Percentiles rank a stretch among this genome's conserved stretches.
phyloP scores from a whole-genome alignment of 2,888 invertebrate genomes.

The Drosophila mimetica region DNA sequence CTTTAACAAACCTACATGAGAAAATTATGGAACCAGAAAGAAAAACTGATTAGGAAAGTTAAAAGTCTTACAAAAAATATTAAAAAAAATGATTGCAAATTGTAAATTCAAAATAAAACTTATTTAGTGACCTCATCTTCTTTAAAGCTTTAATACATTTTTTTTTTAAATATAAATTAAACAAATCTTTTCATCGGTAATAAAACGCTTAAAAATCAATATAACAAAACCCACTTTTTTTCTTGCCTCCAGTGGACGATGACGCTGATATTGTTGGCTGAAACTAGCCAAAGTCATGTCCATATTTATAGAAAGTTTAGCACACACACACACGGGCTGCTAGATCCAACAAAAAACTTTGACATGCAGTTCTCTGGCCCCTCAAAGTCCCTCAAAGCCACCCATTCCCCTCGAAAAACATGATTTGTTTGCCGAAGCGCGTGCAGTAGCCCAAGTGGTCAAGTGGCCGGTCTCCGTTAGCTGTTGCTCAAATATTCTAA shows the following conservation, averaged over 20 bases:
- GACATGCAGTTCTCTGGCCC: constrained; percentile 28
- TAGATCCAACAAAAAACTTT: constrained; percentile 66
- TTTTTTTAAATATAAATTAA: no score
- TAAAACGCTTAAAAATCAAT: not conserved
- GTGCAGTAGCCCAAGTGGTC: constrained; percentile 71
- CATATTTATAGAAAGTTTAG: constrained; percentile 74
- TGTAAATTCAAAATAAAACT: no score
- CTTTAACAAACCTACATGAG: not conserved
- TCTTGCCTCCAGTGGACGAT: not conserved
- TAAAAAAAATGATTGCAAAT: no score
- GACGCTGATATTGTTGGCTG: constrained; percentile 23
- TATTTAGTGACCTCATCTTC: no score
- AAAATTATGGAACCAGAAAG: rapidly evolving
- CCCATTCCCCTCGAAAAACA: constrained; percentile 33
- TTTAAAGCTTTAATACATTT: no score
- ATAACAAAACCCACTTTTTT: not conserved
- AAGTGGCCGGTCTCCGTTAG: constrained; percentile 46
- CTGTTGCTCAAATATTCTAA: constrained; percentile 72
- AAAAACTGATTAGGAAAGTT: no score
- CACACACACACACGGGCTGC: constrained; percentile 29
- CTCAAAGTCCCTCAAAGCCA: constrained; percentile 5
- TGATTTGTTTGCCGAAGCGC: constrained; percentile 75
- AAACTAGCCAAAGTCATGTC: constrained; percentile 40
- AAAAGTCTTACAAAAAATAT: no score
- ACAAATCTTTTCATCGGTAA: not conserved